Conservation (phyloP, 2,113 vertebrate genomes). For the Upupa epops region DNA sequence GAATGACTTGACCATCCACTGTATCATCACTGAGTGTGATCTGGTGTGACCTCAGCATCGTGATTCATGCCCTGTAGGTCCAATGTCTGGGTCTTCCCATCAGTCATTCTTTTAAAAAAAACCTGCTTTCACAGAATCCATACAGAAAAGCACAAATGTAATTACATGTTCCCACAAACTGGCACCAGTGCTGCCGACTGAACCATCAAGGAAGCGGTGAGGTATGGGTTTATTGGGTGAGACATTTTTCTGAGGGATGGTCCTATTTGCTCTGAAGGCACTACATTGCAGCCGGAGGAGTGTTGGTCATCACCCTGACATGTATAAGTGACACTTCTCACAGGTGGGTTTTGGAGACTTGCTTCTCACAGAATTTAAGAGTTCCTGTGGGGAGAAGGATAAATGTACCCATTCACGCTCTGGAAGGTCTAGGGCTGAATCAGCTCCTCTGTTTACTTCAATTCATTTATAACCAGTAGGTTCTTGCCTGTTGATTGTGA, state of each 20-base stretch:
- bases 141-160: neutral
- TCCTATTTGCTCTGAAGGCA: neutral
- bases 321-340: neutral
- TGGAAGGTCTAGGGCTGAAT: neutral
- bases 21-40: neutral
- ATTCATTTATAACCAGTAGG: neutral
- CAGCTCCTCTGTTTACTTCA: neutral
- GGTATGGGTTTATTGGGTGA: accelerated
- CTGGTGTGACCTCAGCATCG: neutral
- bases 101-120: neutral
- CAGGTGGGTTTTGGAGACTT: neutral
- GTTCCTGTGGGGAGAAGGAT: neutral
- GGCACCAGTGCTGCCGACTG: neutral
- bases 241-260: neutral
- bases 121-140: neutral
- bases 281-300: neutral
- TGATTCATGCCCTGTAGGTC: neutral
- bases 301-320: neutral
- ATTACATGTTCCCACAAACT: neutral
- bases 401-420: neutral
- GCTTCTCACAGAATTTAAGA: neutral
- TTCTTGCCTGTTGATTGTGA: neutral
- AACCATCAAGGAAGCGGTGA: accelerated
- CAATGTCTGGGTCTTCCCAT: neutral
- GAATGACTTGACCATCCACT: neutral